These are phyloP conservation scores for Zaprionus inermis DNA, from an alignment of 1,140 invertebrate species.

Conservation along the genomic window DNA sequence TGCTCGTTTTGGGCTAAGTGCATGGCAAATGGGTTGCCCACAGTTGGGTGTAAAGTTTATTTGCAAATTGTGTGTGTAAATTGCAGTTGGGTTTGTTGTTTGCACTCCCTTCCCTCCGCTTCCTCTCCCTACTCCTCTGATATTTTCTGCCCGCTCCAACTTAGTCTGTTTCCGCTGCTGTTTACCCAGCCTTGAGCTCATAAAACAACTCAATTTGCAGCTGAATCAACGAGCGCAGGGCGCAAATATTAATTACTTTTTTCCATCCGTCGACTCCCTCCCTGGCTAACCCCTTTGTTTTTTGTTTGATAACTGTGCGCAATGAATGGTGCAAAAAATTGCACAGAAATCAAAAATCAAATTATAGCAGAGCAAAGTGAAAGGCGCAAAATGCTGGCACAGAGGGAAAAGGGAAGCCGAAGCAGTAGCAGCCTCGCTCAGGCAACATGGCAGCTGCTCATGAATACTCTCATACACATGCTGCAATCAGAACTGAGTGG, in stretches of 20 bases:
- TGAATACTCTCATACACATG: not conserved
- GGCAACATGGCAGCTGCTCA: not conserved
- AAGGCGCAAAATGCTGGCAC: slow-evolving; percentile 14
- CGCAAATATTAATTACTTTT: slow-evolving; percentile 46
- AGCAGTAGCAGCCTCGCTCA: not conserved
- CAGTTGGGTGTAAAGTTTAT: slow-evolving; percentile 33
- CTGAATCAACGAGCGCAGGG: slow-evolving; percentile 28
- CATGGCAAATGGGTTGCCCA: slow-evolving; percentile 59
- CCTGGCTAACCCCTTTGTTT: not conserved
- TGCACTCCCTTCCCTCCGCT: not conserved
- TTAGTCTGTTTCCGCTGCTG: not conserved
- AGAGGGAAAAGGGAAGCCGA: not conserved
- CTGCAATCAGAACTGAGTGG: slow-evolving; percentile 4
- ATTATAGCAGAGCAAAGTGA: slow-evolving; percentile 57
- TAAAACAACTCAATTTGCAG: slow-evolving; percentile 52
- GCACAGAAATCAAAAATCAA: slow-evolving; percentile 57
- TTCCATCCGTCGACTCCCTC: not conserved
- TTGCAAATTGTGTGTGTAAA: slow-evolving; percentile 59
- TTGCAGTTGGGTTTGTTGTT: slow-evolving; percentile 52
- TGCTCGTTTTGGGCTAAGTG: slow-evolving; percentile 33
- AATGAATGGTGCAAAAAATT: slow-evolving; percentile 21
- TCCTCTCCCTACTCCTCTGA: not conserved
- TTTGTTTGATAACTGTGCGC: slow-evolving; percentile 14
- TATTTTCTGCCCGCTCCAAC: not conserved
- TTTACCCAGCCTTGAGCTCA: slow-evolving; percentile 27